Evolutionary conservation across 2,888 invertebrate species (phyloP).

Genomic region (Xanthostigma xanthostigma): DNA sequence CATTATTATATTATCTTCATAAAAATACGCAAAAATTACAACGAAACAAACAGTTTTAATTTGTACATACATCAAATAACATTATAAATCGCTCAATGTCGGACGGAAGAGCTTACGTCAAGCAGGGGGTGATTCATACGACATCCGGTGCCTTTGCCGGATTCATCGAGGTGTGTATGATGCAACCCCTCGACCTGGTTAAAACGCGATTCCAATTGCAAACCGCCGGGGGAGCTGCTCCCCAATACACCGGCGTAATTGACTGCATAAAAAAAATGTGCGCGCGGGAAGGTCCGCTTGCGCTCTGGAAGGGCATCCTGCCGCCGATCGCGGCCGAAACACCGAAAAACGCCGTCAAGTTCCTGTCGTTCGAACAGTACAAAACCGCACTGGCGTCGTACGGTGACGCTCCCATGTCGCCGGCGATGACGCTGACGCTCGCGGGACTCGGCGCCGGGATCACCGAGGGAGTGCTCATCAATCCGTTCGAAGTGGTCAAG

Average conservation of each 20-base stretch:
- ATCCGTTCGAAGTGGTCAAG: constrained; percentile 93
- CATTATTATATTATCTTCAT: too few relatives aligned
- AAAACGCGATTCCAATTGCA: constrained; percentile 82
- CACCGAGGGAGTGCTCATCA: constrained; percentile 82
- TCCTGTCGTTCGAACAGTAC: constrained; percentile 87
- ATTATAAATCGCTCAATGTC: too few relatives aligned
- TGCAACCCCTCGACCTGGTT: constrained; percentile 90
- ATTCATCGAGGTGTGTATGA: constrained; percentile 87
- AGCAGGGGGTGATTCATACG: constrained; percentile 66
- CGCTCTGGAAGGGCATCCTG: constrained; percentile 87
- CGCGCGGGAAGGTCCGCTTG: constrained; percentile 61
- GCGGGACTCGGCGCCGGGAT: constrained; percentile 81
- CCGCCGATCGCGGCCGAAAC: constrained; percentile 91
- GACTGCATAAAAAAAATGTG: constrained; percentile 89
- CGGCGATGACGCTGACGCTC: constrained; percentile 54
- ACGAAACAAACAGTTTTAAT: too few relatives aligned
- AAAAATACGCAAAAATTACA: too few relatives aligned
- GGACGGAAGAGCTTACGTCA: constrained; percentile 25
- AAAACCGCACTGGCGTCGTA: constrained; percentile 28
- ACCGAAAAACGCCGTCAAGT: constrained; percentile 88
- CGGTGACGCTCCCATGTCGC: too few relatives aligned
- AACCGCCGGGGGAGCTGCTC: constrained; percentile 20
- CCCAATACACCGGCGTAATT: constrained; percentile 57
- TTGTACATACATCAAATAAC: too few relatives aligned
- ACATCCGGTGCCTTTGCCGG: constrained; percentile 83